Conservation (phyloP, 2,113 vertebrate genomes). For the Hippocampus barbouri region DNA sequence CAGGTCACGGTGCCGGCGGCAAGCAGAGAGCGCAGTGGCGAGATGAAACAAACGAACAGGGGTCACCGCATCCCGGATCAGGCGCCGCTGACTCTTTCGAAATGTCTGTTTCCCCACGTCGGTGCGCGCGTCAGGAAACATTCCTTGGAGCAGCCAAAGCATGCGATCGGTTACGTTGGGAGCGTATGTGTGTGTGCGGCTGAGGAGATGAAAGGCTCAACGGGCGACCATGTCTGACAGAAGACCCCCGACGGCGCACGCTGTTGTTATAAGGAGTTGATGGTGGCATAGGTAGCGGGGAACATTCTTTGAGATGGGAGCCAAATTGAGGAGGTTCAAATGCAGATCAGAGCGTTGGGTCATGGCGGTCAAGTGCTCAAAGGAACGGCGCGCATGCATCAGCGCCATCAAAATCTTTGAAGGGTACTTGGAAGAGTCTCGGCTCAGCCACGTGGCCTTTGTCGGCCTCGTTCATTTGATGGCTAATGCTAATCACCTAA, state of each 20-base stretch:
- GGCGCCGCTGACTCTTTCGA: slow-evolving; percentile 18
- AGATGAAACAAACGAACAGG: slow-evolving; percentile 62
- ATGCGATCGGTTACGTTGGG: slow-evolving; percentile 39
- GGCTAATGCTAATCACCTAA: too few species aligned
- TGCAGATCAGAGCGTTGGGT: slow-evolving; percentile 28
- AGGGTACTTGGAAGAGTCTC: too few species aligned
- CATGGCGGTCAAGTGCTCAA: slow-evolving; percentile 16
- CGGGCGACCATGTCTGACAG: slow-evolving; percentile 63
- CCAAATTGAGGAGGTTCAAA: slow-evolving; percentile 46
- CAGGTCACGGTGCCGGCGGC: slow-evolving; percentile 56
- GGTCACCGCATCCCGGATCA: slow-evolving; percentile 45
- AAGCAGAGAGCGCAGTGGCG: slow-evolving; percentile 43
- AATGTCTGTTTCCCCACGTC: slow-evolving; percentile 12
- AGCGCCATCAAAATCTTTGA: too few species aligned
- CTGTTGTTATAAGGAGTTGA: slow-evolving; percentile 55
- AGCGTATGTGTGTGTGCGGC: slow-evolving; percentile 31
- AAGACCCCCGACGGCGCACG: slow-evolving; percentile 36
- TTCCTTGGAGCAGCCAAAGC: slow-evolving; percentile 33
- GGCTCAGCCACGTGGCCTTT: too few species aligned
- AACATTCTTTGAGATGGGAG: slow-evolving; percentile 44
- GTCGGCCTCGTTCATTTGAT: too few species aligned
- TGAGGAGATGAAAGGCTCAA: slow-evolving; percentile 60
- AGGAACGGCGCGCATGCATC: not conserved
- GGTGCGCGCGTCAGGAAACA: slow-evolving; percentile 15
- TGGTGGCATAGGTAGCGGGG: slow-evolving; percentile 31